These are phyloP conservation scores for Automeris io DNA, from an alignment of 2,888 invertebrate species.

Conservation along the genomic window DNA sequence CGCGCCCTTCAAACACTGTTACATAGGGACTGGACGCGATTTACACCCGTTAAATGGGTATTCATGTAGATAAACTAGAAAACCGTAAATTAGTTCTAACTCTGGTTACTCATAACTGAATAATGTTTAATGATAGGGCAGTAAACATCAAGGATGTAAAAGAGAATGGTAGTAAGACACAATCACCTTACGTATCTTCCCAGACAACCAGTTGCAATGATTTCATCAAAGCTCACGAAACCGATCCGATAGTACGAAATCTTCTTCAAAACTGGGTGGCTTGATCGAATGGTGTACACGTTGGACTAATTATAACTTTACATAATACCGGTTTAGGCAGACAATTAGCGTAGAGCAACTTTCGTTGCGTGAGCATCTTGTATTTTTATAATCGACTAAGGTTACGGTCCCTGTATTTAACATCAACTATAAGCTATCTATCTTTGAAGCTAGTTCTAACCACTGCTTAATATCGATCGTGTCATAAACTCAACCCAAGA, in stretches of 20 bases:
- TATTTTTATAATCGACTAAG: slow-evolving; percentile 3
- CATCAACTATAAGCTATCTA: background rate
- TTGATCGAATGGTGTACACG: background rate
- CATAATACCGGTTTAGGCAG: slow-evolving; percentile 38
- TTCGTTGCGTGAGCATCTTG: slow-evolving; percentile 6
- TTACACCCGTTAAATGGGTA: too few species aligned
- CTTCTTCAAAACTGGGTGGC: background rate
- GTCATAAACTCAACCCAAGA: too few species aligned
- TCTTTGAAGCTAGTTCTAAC: background rate
- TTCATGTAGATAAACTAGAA: too few species aligned
- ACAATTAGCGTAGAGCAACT: slow-evolving; percentile 34
- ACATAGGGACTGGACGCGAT: too few species aligned
- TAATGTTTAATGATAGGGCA: too few species aligned
- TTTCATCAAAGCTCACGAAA: slow-evolving; percentile 4
- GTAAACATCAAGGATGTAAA: background rate
- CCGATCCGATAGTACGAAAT: slow-evolving; percentile 5
- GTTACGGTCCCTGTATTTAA: background rate
- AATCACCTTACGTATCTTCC: slow-evolving; percentile 1
- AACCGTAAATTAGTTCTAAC: too few species aligned
- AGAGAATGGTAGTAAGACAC: background rate
- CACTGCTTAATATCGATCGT: too few species aligned
- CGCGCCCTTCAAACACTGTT: too few species aligned
- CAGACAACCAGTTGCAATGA: background rate
- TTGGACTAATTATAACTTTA: slow-evolving; percentile 43
- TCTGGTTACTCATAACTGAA: too few species aligned